Conservation (phyloP, 2,797 vertebrate genomes). For the Melanotaenia trifasciata region DNA sequence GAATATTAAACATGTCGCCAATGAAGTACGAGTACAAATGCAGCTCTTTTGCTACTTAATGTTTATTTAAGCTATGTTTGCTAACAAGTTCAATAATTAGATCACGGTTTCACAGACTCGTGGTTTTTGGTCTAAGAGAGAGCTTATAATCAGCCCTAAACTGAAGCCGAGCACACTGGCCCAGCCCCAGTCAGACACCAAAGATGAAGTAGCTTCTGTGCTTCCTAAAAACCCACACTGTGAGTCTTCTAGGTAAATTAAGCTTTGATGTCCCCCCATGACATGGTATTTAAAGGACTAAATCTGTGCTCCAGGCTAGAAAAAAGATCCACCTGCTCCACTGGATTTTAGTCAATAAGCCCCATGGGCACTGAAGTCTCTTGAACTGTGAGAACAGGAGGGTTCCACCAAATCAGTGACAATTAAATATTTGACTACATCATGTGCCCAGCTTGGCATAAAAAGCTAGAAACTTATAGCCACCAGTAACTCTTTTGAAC, state of each 20-base stretch:
- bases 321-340: constrained; percentile 39
- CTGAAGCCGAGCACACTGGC: neutral
- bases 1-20: neutral
- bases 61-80: neutral
- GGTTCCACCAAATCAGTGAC: constrained; percentile 5
- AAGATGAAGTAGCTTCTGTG: neutral
- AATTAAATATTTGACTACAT: constrained; percentile 26
- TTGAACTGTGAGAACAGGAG: constrained; percentile 13
- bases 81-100: neutral
- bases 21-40: neutral
- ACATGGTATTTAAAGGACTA: constrained; percentile 45
- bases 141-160: neutral
- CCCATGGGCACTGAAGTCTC: constrained; percentile 5
- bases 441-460: constrained; percentile 15
- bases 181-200: constrained; percentile 12
- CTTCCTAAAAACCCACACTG: constrained; percentile 34
- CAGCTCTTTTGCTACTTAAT: neutral
- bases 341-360: constrained; percentile 42
- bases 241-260: constrained; percentile 45
- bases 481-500: constrained; percentile 1
- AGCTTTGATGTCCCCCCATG: constrained; percentile 14
- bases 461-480: constrained; percentile 9
- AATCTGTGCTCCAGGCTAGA: constrained; percentile 33
- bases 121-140: neutral
- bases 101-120: neutral